phyloP scores from a whole-genome alignment of 2,113 vertebrate species.

The Hiodon alosoides region DNA sequence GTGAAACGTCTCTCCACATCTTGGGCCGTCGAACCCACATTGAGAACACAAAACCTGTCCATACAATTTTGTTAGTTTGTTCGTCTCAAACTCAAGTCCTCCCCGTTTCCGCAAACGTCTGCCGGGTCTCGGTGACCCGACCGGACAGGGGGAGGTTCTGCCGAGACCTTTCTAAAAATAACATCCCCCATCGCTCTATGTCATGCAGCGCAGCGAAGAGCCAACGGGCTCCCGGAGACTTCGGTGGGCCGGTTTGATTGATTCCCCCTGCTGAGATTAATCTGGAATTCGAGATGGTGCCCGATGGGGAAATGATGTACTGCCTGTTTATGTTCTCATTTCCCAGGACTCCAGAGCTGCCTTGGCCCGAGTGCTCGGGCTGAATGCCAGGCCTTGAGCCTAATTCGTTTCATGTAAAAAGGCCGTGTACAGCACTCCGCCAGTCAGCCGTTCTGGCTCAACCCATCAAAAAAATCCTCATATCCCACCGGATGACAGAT shows the following conservation, averaged over 20 bases:
- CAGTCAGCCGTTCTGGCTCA: not conserved
- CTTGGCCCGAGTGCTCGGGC: not conserved
- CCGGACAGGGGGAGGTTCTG: constrained; percentile 10
- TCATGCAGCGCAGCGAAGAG: not conserved
- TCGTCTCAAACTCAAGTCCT: not conserved
- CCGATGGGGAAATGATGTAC: constrained; percentile 24
- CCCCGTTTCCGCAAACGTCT: not conserved
- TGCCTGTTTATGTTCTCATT: constrained; percentile 23
- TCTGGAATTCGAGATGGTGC: not conserved
- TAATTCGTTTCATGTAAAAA: constrained; percentile 15
- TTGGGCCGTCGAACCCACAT: not conserved
- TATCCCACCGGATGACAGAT: constrained; percentile 1
- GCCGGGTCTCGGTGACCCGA: not conserved
- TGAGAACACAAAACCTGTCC: not conserved
- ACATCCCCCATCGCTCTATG: constrained; percentile 15
- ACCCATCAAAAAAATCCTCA: constrained; percentile 4
- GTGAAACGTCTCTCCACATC: too few species aligned
- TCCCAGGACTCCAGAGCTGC: not conserved
- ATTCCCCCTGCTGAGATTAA: constrained; percentile 25
- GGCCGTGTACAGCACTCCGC: not conserved
- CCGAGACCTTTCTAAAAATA: constrained; percentile 14
- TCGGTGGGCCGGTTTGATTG: constrained; percentile 14
- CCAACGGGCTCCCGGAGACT: constrained; percentile 1
- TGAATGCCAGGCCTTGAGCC: not conserved
- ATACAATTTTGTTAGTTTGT: not conserved